A percentile compares a stretch with the other conserved stretches of the same genome.
phyloP scores from a whole-genome alignment of 2,797 vertebrate genomes.

The Tiaroga cobitis region DNA sequence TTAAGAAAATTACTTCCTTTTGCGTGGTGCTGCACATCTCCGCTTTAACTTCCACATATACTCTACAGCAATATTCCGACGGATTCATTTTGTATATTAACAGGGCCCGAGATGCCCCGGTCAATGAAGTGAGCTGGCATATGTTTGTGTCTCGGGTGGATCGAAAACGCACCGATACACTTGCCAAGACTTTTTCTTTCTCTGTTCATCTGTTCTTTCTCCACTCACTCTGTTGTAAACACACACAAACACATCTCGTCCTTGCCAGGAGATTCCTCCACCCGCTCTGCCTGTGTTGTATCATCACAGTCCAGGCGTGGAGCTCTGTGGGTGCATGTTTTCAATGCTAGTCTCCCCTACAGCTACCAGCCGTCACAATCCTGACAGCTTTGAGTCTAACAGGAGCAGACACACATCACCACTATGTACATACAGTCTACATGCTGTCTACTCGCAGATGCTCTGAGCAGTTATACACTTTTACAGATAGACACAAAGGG shows the following conservation, averaged over 20 bases:
- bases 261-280: conserved; percentile 41
- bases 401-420: conserved; percentile 41
- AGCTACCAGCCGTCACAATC: conserved; percentile 16
- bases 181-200: conserved; percentile 18
- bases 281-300: conserved; percentile 4
- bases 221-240: conserved; percentile 24
- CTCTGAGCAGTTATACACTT: background rate
- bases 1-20: background rate
- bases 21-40: conserved; percentile 8
- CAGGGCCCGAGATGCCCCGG: background rate
- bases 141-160: background rate
- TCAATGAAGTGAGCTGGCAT: background rate
- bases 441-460: conserved; percentile 5
- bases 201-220: conserved; percentile 11
- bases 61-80: background rate
- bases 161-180: background rate
- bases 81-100: background rate
- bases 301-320: conserved; percentile 19
- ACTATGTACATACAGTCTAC: conserved; percentile 39
- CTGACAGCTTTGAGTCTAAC: conserved; percentile 47
- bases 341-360: conserved; percentile 20
- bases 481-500: background rate
- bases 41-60: background rate
- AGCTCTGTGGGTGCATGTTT: conserved; percentile 20
- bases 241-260: conserved; percentile 6